Percentiles rank a stretch among this genome's conserved stretches.
phyloP scores from a whole-genome alignment of 2,888 invertebrate species.

The Calephelis perditalis region DNA sequence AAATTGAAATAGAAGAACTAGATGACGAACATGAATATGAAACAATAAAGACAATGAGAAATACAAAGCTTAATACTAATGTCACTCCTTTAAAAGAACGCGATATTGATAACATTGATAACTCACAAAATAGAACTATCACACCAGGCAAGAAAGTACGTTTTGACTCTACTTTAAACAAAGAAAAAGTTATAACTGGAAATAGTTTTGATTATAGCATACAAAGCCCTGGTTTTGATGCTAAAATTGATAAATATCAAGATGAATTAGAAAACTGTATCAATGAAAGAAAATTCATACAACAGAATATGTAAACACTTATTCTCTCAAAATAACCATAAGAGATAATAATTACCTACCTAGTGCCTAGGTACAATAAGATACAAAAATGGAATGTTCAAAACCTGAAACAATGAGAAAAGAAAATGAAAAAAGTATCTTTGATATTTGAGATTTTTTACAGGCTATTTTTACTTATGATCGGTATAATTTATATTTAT shows the following conservation, averaged over 20 bases:
- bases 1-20: conserved; percentile 61
- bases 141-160: conserved; percentile 68
- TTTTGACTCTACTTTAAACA: conserved; percentile 69
- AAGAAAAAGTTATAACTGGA: conserved; percentile 68
- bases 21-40: conserved; percentile 66
- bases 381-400: too few relatives aligned
- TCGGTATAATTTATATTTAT: too few relatives aligned
- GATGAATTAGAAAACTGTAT: conserved; percentile 74
- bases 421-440: too few relatives aligned
- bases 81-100: conserved; percentile 60
- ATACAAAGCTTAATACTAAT: conserved; percentile 63
- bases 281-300: conserved; percentile 66
- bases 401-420: too few relatives aligned
- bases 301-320: conserved; percentile 59
- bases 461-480: too few relatives aligned
- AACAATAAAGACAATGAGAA: conserved; percentile 62
- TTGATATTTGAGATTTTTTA: too few relatives aligned
- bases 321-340: background rate
- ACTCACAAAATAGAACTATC: conserved; percentile 48
- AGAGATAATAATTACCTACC: background rate
- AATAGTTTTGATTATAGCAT: conserved; percentile 67
- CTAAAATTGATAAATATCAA: conserved; percentile 68
- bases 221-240: conserved; percentile 66
- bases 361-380: background rate
- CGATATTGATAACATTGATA: conserved; percentile 44